phyloP scores from a whole-genome alignment of 2,888 invertebrate genomes.

The Drosophila bunnanda region DNA sequence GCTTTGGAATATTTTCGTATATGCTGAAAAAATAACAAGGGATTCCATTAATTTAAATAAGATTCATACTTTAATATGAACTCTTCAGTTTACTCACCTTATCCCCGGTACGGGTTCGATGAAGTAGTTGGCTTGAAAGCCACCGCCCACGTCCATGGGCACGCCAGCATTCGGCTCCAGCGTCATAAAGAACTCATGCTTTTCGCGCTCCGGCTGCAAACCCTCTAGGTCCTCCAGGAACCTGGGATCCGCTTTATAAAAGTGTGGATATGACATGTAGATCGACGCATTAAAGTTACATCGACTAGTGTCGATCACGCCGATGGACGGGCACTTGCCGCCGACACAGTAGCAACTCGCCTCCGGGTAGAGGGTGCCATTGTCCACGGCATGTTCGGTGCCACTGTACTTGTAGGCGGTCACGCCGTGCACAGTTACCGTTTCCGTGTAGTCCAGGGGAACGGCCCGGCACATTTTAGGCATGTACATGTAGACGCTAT shows the following conservation, averaged over 20 bases:
- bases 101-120: slow-evolving; percentile 87
- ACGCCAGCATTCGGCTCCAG: slow-evolving; percentile 91
- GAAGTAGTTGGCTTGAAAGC: slow-evolving; percentile 91
- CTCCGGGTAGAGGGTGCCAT: slow-evolving; percentile 87
- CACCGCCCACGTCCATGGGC: slow-evolving; percentile 91
- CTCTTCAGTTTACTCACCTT: slow-evolving; percentile 85
- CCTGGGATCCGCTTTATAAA: slow-evolving; percentile 90
- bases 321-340: slow-evolving; percentile 88
- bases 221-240: slow-evolving; percentile 89
- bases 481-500: slow-evolving; percentile 88
- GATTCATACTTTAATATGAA: not conserved
- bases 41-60: not conserved
- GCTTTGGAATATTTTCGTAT: slow-evolving; percentile 80
- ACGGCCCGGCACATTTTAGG: slow-evolving; percentile 91
- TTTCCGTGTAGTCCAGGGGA: slow-evolving; percentile 87
- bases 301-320: slow-evolving; percentile 89
- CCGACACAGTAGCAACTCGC: slow-evolving; percentile 90
- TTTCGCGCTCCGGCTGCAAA: slow-evolving; percentile 88
- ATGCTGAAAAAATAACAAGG: slow-evolving; percentile 51
- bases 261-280: slow-evolving; percentile 93
- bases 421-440: slow-evolving; percentile 87
- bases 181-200: slow-evolving; percentile 91
- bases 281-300: slow-evolving; percentile 92
- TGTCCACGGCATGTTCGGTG: slow-evolving; percentile 88
- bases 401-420: slow-evolving; percentile 89